These are phyloP conservation scores for Lycocorax pyrrhopterus DNA, from an alignment of 2,113 vertebrate species.

Conservation along the genomic window DNA sequence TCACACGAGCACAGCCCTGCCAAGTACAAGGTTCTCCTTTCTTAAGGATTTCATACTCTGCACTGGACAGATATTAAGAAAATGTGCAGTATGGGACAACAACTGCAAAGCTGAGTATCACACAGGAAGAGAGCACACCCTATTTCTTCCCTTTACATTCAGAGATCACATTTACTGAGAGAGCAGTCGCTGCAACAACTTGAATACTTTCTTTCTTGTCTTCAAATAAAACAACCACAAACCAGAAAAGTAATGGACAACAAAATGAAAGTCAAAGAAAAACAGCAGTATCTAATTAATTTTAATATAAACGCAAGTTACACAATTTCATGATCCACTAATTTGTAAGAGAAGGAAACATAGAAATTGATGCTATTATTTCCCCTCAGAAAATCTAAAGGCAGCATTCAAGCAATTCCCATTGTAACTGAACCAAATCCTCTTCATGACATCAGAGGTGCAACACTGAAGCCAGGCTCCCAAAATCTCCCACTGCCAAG, in stretches of 20 bases:
- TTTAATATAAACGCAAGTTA: constrained; percentile 4
- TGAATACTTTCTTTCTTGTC: neutral
- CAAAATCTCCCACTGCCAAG: neutral
- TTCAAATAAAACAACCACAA: neutral
- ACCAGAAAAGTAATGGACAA: neutral
- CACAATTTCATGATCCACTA: neutral
- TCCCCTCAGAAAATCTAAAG: neutral
- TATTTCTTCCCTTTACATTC: neutral
- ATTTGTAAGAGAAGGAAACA: neutral
- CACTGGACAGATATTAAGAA: neutral
- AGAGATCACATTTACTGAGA: neutral
- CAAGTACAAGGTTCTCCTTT: neutral
- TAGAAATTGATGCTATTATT: neutral
- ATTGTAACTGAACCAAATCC: neutral
- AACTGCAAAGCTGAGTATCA: neutral
- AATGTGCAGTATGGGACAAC: neutral
- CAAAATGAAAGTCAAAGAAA: neutral
- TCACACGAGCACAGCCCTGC: neutral
- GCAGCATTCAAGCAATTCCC: neutral
- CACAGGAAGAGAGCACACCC: neutral
- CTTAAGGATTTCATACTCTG: neutral
- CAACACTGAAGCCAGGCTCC: neutral
- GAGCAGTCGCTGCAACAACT: neutral
- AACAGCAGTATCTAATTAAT: neutral
- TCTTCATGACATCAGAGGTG: neutral